Evolutionary conservation across 2,797 vertebrate genomes (phyloP), one percentile per base, ranked within the genome.

Genomic region (Denticeps clupeoides): DNA sequence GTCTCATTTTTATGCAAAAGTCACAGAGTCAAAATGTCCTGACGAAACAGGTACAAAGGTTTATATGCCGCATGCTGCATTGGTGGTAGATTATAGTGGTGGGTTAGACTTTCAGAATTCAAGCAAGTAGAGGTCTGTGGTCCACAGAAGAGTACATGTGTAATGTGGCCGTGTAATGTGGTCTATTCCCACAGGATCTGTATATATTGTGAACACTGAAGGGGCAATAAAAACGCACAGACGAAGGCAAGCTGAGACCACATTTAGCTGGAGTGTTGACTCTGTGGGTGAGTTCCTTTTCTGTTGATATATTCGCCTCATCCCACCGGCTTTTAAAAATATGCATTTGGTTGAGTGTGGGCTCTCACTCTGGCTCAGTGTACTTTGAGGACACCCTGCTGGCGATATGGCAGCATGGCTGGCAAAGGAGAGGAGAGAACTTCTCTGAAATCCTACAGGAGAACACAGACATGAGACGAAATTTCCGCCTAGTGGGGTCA

Each of bases 321-420:
- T 19, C 19, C 19, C 19, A 19, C n/a, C n/a, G n/a, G n/a, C n/a
- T n/a, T n/a, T n/a, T n/a, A n/a, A n/a, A n/a, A n/a, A n/a, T n/a
- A n/a, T n/a, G n/a, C n/a, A n/a, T n/a, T n/a, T n/a, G n/a, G n/a
- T n/a, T n/a, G n/a, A n/a, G n/a, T n/a, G n/a, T n/a, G n/a, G n/a
- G n/a, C 33, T 58, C 11, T 55, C 33, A 16, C 11, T 51, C 27
- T 12, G 11, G 25, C 25, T 46, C 38, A 87, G 85, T 82, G 41
- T 78, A 76, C 60, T 58, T 83, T 4, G 79, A 83, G 4, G 80
- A 85, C 47, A 80, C 74, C 0, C 49, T 94, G 56, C 66, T 93
- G 52, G 84, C 73, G 1, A 73, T 91, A 57, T 90, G 89, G 88
- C 83, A 79, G 60, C 89, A 91, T 7, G 90, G 91, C 16, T 86